phyloP scores from a whole-genome alignment of 2,888 invertebrate genomes.

The Phortica okadai region DNA sequence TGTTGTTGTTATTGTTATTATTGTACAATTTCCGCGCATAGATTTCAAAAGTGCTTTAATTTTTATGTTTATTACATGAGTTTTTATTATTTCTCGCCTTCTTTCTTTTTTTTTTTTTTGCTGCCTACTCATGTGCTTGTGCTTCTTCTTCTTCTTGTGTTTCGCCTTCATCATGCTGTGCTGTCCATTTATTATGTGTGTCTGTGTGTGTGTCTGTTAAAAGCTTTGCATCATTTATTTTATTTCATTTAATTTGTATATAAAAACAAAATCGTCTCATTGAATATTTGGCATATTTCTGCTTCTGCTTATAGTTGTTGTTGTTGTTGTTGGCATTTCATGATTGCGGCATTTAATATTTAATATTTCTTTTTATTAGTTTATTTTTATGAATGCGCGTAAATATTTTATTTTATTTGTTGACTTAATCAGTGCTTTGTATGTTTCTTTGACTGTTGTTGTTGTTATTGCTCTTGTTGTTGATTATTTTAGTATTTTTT shows the following conservation, averaged over 20 bases:
- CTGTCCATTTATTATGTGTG: slow-evolving; percentile 2
- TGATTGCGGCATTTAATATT: not conserved
- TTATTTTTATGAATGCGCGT: not conserved
- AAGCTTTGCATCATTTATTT: slow-evolving; percentile 66
- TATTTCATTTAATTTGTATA: slow-evolving; percentile 56
- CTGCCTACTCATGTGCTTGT: slow-evolving; percentile 45
- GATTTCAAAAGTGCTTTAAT: slow-evolving; percentile 43
- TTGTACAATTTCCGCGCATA: slow-evolving; percentile 27
- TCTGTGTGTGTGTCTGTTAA: slow-evolving; percentile 55
- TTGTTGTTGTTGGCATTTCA: not conserved
- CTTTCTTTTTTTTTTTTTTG: slow-evolving; percentile 29
- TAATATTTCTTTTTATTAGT: not conserved
- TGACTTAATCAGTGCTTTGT: slow-evolving; percentile 8
- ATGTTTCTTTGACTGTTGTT: not conserved
- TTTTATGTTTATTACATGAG: slow-evolving; percentile 46
- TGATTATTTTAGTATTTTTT: not conserved
- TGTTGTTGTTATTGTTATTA: slow-evolving; percentile 14
- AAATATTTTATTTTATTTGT: slow-evolving; percentile 1
- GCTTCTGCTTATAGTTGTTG: not conserved
- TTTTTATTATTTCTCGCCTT: slow-evolving; percentile 25
- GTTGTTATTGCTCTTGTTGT: slow-evolving; percentile 1
- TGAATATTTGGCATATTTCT: slow-evolving; percentile 14
- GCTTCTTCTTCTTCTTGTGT: slow-evolving; percentile 39
- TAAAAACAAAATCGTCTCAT: slow-evolving; percentile 52
- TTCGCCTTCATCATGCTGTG: slow-evolving; percentile 32